Conservation (phyloP, 2,888 invertebrate species). For the Chouioia cunea region DNA sequence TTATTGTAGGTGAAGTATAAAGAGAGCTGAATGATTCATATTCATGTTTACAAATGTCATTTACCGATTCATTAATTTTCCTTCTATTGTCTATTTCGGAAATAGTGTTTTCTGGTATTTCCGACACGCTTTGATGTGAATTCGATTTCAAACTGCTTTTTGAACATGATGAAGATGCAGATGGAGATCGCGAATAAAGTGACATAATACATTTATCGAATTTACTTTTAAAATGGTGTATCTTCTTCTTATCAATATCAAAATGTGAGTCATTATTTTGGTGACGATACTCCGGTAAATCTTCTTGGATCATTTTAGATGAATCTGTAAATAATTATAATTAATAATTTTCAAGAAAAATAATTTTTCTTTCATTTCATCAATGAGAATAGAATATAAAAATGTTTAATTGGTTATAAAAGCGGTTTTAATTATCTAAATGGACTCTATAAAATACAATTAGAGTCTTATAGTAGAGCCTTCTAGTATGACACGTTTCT, state of each 20-base stretch:
- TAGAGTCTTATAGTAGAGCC: too few species aligned
- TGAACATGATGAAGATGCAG: constrained; percentile 32
- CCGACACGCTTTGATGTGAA: constrained; percentile 11
- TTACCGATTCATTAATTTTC: not conserved
- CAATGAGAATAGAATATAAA: too few species aligned
- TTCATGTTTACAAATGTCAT: constrained; percentile 20
- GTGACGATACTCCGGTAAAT: not conserved
- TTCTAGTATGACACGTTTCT: too few species aligned
- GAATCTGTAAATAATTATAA: constrained; percentile 18
- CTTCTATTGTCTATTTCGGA: constrained; percentile 24
- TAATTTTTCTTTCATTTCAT: not conserved
- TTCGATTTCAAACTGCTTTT: constrained; percentile 25
- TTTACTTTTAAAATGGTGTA: constrained; percentile 11
- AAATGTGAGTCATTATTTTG: constrained; percentile 2
- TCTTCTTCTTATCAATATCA: constrained; percentile 10
- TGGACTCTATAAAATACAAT: too few species aligned
- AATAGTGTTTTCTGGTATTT: too few species aligned
- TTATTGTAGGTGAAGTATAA: constrained; percentile 62
- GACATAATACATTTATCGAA: constrained; percentile 21
- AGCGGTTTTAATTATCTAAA: too few species aligned
- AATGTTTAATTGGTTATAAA: too few species aligned
- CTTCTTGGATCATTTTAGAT: not conserved
- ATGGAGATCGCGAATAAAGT: constrained; percentile 17
- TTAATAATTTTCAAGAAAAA: too few species aligned
- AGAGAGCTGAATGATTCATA: constrained; percentile 58